A percentile compares a stretch with the other conserved stretches of the same genome.
These are phyloP conservation scores for Eumeta japonica DNA, from an alignment of 1,140 invertebrate species.

Conservation along the genomic window DNA sequence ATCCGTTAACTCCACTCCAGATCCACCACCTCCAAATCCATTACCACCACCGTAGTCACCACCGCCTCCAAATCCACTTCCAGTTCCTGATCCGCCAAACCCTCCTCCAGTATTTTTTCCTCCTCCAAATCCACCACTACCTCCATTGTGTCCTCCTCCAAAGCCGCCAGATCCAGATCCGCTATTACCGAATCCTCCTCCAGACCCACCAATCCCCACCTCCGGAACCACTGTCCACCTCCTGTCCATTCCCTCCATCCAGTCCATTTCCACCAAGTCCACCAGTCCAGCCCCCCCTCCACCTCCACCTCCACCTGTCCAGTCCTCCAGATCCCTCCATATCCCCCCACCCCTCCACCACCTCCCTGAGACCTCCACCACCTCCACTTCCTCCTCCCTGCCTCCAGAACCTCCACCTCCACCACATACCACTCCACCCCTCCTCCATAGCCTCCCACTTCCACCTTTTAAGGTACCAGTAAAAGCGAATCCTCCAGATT, in stretches of 20 bases:
- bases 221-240: slow-evolving; percentile 3
- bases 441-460: slow-evolving; percentile 8
- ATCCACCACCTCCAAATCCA: slow-evolving; percentile 11
- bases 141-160: slow-evolving; percentile 2
- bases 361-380: slow-evolving; percentile 8
- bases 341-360: slow-evolving; percentile 10
- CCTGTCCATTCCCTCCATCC: slow-evolving; percentile 10
- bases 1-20: slow-evolving; percentile 13
- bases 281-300: slow-evolving; percentile 16
- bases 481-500: slow-evolving; percentile 33
- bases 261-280: slow-evolving; percentile 12
- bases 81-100: slow-evolving; percentile 5
- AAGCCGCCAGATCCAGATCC: slow-evolving; percentile 8
- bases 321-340: slow-evolving; percentile 7
- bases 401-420: slow-evolving; percentile 3
- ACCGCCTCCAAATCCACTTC: slow-evolving; percentile 11
- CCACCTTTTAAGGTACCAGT: slow-evolving; percentile 23
- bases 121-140: slow-evolving; percentile 7
- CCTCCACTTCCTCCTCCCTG: slow-evolving; percentile 1
- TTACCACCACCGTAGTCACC: slow-evolving; percentile 13
- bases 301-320: slow-evolving; percentile 10
- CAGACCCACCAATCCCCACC: slow-evolving; percentile 7
- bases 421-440: slow-evolving; percentile 5
- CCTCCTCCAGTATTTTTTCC: slow-evolving; percentile 12
- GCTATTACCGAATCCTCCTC: slow-evolving; percentile 6